Evolutionary conservation across 2,797 vertebrate species (phyloP).

Genomic region (Characodon lateralis): DNA sequence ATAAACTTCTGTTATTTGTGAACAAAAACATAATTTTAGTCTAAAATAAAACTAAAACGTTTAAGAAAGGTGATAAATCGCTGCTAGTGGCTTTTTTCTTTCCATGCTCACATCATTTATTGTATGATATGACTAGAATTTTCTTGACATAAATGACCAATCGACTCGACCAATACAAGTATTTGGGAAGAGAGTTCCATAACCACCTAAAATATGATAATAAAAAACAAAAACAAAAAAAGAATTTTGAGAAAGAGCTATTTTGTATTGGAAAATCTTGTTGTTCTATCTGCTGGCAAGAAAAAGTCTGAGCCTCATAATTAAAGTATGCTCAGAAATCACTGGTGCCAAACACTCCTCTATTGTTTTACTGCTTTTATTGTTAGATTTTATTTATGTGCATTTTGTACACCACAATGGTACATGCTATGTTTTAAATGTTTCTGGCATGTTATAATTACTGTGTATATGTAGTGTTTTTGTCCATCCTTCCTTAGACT

Average conservation of each 20-base stretch:
- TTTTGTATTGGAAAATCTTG: neutral
- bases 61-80: neutral
- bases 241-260: too few species aligned
- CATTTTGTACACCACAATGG: too few species aligned
- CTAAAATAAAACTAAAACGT: neutral
- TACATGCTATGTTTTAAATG: too few species aligned
- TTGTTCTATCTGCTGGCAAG: neutral
- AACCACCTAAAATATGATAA: neutral
- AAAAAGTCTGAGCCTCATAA: neutral
- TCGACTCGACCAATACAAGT: neutral
- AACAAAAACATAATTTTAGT: neutral
- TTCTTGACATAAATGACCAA: neutral
- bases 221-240: too few species aligned
- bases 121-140: neutral
- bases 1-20: neutral
- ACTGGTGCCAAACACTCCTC: neutral
- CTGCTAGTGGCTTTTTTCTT: neutral
- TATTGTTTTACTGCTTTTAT: too few species aligned
- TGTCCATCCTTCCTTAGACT: too few species aligned
- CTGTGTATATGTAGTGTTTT: too few species aligned
- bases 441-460: too few species aligned
- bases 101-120: neutral
- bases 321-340: neutral
- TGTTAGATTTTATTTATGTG: too few species aligned
- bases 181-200: neutral